Percentiles rank a stretch among this genome's conserved stretches.
Evolutionary conservation across 2,113 vertebrate genomes (phyloP).

Genomic region (Emydocephalus ijimae): DNA sequence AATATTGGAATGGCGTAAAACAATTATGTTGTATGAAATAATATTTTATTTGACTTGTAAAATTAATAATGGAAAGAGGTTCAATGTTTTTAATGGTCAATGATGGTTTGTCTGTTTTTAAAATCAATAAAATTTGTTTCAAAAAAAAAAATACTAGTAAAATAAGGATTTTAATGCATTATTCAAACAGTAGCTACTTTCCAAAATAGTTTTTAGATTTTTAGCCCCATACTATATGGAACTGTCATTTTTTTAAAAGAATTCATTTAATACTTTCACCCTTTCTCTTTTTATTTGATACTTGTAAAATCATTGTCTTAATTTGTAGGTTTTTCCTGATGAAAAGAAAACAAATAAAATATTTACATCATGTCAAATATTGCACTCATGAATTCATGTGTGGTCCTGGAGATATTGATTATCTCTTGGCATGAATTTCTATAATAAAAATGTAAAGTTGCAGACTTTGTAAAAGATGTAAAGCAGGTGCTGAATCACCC

Average conservation of each 20-base stretch:
- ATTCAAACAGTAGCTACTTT: neutral
- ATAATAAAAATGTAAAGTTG: conserved; percentile 8
- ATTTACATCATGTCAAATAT: neutral
- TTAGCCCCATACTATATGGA: neutral
- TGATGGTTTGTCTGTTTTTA: no score
- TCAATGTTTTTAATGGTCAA: no score
- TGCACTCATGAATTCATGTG: conserved; percentile 1
- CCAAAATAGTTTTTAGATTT: neutral
- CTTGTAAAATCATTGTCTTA: neutral
- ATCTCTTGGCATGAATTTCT: conserved; percentile 9
- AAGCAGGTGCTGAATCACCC: neutral
- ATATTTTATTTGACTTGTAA: no score
- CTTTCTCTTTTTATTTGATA: neutral
- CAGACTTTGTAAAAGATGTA: conserved; percentile 8
- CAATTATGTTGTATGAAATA: no score
- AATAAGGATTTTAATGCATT: neutral
- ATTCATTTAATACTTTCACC: neutral
- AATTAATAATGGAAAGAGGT: no score
- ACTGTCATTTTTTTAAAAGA: neutral
- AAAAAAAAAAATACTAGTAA: neutral
- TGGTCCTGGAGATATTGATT: conserved; percentile 14
- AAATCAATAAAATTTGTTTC: no score
- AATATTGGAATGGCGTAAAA: no score
- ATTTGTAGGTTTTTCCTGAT: neutral
- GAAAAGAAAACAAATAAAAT: neutral